Evolutionary conservation across 2,888 invertebrate species (phyloP), one percentile per base, ranked within the genome.

Genomic region (Mimachlamys varia): DNA sequence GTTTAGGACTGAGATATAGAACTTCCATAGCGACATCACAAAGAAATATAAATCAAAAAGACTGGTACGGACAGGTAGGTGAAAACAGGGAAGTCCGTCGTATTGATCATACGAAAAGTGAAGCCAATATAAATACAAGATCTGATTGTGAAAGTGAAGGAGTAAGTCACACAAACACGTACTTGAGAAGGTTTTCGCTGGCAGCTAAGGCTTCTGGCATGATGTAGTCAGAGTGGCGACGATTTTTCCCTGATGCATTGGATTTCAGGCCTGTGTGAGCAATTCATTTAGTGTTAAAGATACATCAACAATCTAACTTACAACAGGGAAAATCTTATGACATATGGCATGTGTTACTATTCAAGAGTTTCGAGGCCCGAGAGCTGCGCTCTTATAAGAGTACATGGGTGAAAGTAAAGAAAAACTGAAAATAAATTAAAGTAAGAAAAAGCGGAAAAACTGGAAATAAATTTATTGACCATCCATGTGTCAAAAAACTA

Each of bases 101-200:
- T 58, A 58, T 22, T 53, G 0, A 27, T 27, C 27, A 33, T 27
- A 33, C 76, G 22, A 33, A 76, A 76, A 33, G 33, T 33, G 33
- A 76, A 76, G 76, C 76, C 13, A 76, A 10, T 58, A 27, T 33
- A 33, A 33, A 76, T 33, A 76, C 76, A 27, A 33, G 76, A 76
- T 76, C 76, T 76, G 76, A 33, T 76, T 76, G 33, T 3, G 76
- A 13, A 76, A 33, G 27, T 27, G 33, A 27, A 76, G 27, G 12
- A 13, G 27, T 10, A 76, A 10, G 12, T 27, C 13, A 76, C 1
- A 76, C 10, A 22, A 62, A 4, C 27, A 88, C 89, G 88, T 89
- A 91, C 91, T 88, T 91, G 53, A 91, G 88, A 37, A 91, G 44
- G 88, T 89, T 91, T 49, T 91, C 91, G 88, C 90, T 90, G 5